A percentile compares a stretch with the other conserved stretches of the same genome.
These are phyloP conservation scores for Babylonia areolata DNA, from an alignment of 1,140 invertebrate genomes.

Conservation along the genomic window DNA sequence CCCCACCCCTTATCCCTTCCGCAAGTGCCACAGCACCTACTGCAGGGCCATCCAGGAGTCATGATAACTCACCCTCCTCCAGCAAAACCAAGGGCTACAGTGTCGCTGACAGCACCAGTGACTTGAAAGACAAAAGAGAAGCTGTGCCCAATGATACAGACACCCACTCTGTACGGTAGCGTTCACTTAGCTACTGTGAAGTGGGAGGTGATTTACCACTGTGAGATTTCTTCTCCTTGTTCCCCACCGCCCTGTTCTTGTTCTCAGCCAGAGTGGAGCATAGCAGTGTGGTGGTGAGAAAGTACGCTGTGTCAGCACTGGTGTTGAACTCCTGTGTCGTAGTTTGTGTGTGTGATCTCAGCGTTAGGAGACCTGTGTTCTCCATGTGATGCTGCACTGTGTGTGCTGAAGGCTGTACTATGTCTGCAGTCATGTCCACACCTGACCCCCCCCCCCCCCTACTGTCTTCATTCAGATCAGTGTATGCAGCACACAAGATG, in stretches of 20 bases:
- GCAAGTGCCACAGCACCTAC: slow-evolving; percentile 40
- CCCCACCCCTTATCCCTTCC: slow-evolving; percentile 51
- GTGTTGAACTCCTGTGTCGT: neutral
- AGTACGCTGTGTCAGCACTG: neutral
- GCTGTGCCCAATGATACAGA: slow-evolving; percentile 59
- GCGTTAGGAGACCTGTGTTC: neutral
- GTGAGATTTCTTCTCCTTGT: neutral
- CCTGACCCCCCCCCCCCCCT: neutral
- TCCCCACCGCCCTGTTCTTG: neutral
- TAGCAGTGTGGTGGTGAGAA: neutral
- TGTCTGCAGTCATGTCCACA: neutral
- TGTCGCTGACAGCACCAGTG: slow-evolving; percentile 55
- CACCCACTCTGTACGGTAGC: slow-evolving; percentile 52
- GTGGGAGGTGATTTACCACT: neutral
- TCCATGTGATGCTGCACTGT: neutral
- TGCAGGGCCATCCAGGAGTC: slow-evolving; percentile 57
- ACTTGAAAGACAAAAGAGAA: slow-evolving; percentile 61
- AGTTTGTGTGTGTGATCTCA: slow-evolving; percentile 18
- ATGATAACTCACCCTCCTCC: slow-evolving; percentile 62
- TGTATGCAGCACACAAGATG: neutral
- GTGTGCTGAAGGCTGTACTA: neutral
- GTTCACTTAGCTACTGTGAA: neutral
- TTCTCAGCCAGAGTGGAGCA: neutral
- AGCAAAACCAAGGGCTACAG: slow-evolving; percentile 63
- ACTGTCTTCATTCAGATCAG: neutral